Base-by-base conservation (phyloP, 2,797 vertebrate species). In the Selene dorsalis region DNA sequence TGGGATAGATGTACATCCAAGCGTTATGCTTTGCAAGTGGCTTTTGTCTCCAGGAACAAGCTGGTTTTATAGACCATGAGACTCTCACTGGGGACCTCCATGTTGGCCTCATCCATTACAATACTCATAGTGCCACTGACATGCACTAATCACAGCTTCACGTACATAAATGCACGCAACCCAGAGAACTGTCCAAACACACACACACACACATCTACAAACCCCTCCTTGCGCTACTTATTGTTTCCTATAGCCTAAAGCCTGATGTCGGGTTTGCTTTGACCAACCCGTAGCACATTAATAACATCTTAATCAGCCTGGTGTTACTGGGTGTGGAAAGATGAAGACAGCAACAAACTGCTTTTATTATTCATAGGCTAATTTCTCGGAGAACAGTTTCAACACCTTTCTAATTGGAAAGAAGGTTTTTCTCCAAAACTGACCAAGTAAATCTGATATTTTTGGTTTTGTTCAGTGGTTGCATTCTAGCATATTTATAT, bases 21-120 rank as follows among this genome's bases (percentile, higher is more conserved):
- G 58, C n/a, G 30, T 55, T 59, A 30, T 10, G 45, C 17, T 14
- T 52, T 50, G 24, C 14, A 38, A 89, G 69, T 75, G 69, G 57
- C 71, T 73, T 72, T 39, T 66, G 70, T 73, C 64, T 70, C 53
- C 24, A 24, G 55, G 26, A 88, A 75, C 67, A 53, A 50, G 73
- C 78, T 72, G 82, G 82, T 87, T 93, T 92, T 93, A 93, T 92
- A 89, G 64, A 82, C 85, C 60, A 24, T 9, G 20, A 67, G 71
- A 14, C n/a, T 26, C 83, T 93, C 92, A 90, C 92, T 74, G 66
- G 91, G 90, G 93, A 93, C 90, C 58, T 62, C 66, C 43, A 72
- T 35, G 62, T 73, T 30, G 50, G 56, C 69, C 93, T 91, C 93
- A 93, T 95, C 93, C 91, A 95, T 93, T 93, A 93, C 82, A 89